Percentiles rank a stretch among this genome's conserved stretches.
Conservation (phyloP, 2,797 vertebrate species). For the Arnoldichthys spilopterus region DNA sequence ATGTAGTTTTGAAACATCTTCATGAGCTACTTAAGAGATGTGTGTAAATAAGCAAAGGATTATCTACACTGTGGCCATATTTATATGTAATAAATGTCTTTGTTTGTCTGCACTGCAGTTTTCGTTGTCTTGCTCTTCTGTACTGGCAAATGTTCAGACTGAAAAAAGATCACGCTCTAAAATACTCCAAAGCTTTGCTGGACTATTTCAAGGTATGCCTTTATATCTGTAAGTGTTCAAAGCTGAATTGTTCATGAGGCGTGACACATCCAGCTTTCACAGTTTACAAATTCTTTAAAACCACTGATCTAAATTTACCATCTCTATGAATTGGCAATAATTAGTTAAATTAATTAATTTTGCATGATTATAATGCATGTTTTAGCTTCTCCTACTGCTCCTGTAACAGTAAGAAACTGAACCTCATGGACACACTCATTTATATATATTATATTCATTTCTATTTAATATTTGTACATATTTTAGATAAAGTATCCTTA, state of each 20-base stretch:
- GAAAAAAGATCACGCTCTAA: conserved; percentile 95
- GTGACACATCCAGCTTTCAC: not conserved
- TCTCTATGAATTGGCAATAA: too few species aligned
- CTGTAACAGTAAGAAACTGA: not conserved
- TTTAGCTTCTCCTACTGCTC: too few species aligned
- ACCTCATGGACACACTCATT: not conserved
- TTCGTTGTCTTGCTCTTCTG: conserved; percentile 95
- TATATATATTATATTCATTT: not conserved
- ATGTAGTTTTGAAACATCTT: not conserved
- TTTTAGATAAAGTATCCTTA: not conserved
- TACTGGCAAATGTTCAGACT: conserved; percentile 99
- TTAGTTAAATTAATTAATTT: too few species aligned
- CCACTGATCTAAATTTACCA: too few species aligned
- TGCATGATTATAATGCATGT: too few species aligned
- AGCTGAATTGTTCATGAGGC: not conserved
- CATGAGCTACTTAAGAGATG: not conserved
- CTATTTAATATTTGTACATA: too few species aligned
- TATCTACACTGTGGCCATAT: not conserved
- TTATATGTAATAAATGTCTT: conserved; percentile 3
- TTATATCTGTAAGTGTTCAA: not conserved
- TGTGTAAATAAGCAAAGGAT: not conserved
- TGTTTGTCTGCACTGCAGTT: conserved; percentile 74
- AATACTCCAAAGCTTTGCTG: conserved; percentile 95
- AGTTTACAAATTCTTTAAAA: too few species aligned
- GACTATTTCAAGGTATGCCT: conserved; percentile 94